Percentiles rank a stretch among this genome's conserved stretches.
Conservation (phyloP, 2,113 vertebrate genomes). For the Himantopus leucocephalus region DNA sequence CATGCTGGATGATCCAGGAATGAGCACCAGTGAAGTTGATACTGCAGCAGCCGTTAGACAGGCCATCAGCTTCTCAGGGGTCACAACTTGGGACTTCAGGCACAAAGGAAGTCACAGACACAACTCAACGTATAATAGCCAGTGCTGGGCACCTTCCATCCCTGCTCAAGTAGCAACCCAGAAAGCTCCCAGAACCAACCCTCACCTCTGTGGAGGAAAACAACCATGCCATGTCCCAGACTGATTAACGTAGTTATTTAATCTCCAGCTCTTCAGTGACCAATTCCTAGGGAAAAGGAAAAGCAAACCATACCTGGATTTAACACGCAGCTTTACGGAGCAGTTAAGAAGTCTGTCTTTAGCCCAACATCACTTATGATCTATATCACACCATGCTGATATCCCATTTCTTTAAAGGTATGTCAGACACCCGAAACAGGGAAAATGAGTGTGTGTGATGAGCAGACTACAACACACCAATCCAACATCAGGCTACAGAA, state of each 20-base stretch:
- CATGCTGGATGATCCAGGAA: background rate
- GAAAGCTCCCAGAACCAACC: background rate
- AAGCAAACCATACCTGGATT: background rate
- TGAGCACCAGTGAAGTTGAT: accelerated
- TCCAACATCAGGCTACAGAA: background rate
- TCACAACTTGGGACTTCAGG: background rate
- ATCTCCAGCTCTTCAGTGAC: background rate
- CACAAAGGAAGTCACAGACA: background rate
- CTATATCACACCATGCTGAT: accelerated
- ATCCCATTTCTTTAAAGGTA: background rate
- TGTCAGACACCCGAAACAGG: accelerated
- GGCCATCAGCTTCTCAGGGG: background rate
- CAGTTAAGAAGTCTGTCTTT: background rate
- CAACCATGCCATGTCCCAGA: accelerated
- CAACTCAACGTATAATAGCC: accelerated
- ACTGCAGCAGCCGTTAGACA: background rate
- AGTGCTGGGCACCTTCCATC: background rate
- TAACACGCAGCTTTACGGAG: background rate
- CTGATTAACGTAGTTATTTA: accelerated
- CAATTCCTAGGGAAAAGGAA: background rate
- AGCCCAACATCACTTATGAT: background rate
- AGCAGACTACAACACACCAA: background rate
- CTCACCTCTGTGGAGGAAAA: background rate
- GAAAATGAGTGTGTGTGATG: background rate
- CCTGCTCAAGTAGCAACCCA: background rate